Evolutionary conservation across 2,797 vertebrate genomes (phyloP).

Genomic region (Serranus cabrilla): DNA sequence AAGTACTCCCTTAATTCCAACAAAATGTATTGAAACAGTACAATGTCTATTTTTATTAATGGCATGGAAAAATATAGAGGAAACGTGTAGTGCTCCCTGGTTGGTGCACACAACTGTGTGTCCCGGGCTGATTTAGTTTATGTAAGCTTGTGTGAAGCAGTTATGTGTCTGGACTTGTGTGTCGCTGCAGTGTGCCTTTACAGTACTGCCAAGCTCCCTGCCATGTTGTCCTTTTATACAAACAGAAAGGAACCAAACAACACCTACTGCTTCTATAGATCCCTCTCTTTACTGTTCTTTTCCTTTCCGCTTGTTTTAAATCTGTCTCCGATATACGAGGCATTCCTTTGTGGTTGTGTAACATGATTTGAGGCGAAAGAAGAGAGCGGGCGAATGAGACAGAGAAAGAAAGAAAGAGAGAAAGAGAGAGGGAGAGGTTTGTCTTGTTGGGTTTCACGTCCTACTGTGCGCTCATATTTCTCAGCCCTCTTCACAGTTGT

Average conservation of each 20-base stretch:
- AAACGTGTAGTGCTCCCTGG: slow-evolving; percentile 55
- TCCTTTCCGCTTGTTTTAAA: slow-evolving; percentile 60
- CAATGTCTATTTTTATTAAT: slow-evolving; percentile 74
- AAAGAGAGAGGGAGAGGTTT: slow-evolving; percentile 38
- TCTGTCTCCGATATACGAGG: slow-evolving; percentile 66
- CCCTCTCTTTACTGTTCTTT: slow-evolving; percentile 41
- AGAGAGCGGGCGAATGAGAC: slow-evolving; percentile 36
- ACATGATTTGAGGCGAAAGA: slow-evolving; percentile 61
- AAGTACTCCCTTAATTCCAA: slow-evolving; percentile 71
- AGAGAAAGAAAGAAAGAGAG: slow-evolving; percentile 18
- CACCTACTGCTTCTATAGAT: slow-evolving; percentile 54
- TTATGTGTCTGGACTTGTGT: slow-evolving; percentile 66
- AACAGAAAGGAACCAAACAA: slow-evolving; percentile 50
- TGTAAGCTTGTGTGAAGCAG: slow-evolving; percentile 69
- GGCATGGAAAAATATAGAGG: slow-evolving; percentile 67
- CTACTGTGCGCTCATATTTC: slow-evolving; percentile 71
- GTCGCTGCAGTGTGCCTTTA: slow-evolving; percentile 38
- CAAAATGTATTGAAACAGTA: slow-evolving; percentile 68
- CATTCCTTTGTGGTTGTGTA: slow-evolving; percentile 79
- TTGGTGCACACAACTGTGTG: slow-evolving; percentile 32
- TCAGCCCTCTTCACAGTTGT: slow-evolving; percentile 61
- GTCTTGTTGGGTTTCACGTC: slow-evolving; percentile 62
- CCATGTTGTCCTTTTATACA: slow-evolving; percentile 53
- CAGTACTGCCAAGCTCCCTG: slow-evolving; percentile 47
- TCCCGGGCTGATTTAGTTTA: slow-evolving; percentile 66